Conservation (phyloP, 2,797 vertebrate genomes). For the Bucorvus abyssinicus region DNA sequence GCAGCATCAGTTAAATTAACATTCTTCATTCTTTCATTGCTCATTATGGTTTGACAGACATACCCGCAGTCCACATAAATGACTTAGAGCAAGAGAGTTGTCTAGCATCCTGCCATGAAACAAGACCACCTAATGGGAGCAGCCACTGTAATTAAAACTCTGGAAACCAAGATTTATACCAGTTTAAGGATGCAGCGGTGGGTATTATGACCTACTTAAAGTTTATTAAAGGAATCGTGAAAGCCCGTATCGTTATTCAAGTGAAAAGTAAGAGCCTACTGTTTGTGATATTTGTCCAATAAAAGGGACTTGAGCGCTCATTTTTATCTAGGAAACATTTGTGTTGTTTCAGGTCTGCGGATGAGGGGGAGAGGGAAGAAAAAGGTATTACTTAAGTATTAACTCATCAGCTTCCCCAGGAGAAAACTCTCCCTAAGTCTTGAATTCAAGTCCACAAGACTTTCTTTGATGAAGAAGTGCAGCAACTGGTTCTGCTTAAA, state of each 20-base stretch:
- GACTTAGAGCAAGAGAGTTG: conserved; percentile 51
- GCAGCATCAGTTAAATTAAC: conserved; percentile 62
- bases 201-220: conserved; percentile 43
- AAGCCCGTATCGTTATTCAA: neutral
- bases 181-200: conserved; percentile 49
- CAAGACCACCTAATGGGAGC: conserved; percentile 54
- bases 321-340: conserved; percentile 46
- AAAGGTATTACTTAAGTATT: conserved; percentile 49
- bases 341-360: conserved; percentile 50
- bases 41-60: conserved; percentile 65
- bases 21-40: conserved; percentile 61
- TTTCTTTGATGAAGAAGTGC: conserved; percentile 53
- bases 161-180: conserved; percentile 45
- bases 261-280: conserved; percentile 13
- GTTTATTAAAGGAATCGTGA: conserved; percentile 36
- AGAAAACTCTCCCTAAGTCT: neutral
- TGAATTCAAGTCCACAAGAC: conserved; percentile 37
- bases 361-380: conserved; percentile 5
- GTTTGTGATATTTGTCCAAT: conserved; percentile 25
- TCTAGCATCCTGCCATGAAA: conserved; percentile 55
- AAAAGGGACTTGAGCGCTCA: neutral
- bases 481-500: conserved; percentile 55
- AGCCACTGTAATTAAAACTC: conserved; percentile 63
- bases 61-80: conserved; percentile 68
- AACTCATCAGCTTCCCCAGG: conserved; percentile 43